phyloP scores from a whole-genome alignment of 2,113 vertebrate species.

The Pelecanoides urinatrix region DNA sequence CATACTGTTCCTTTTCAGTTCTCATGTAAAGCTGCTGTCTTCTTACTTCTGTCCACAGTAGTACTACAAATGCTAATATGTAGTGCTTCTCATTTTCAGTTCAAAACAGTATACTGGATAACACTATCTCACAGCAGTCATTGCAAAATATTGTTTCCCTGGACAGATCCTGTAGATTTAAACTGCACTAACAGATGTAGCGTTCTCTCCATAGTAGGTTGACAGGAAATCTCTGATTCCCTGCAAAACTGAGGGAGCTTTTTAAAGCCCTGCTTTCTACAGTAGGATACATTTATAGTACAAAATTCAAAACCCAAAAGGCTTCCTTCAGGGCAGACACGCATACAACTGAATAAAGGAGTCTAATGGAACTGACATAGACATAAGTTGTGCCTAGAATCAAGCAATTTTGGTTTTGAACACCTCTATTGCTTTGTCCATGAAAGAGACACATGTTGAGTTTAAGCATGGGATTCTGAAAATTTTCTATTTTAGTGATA shows the following conservation, averaged over 20 bases:
- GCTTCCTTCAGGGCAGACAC: background rate
- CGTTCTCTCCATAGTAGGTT: background rate
- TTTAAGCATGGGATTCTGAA: background rate
- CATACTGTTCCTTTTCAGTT: background rate
- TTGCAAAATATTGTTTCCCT: background rate
- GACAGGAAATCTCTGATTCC: background rate
- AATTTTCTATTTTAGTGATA: background rate
- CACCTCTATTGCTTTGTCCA: background rate
- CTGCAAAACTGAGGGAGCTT: background rate
- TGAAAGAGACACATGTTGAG: rapidly evolving
- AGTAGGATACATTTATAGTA: background rate
- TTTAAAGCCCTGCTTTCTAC: background rate
- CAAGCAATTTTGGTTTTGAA: background rate
- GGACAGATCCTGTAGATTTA: background rate
- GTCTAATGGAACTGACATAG: background rate
- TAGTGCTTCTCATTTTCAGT: background rate
- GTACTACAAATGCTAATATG: background rate
- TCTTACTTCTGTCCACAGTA: background rate
- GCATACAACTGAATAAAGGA: background rate
- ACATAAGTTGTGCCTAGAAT: background rate
- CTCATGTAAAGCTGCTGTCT: background rate
- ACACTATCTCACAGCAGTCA: background rate
- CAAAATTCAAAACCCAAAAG: background rate
- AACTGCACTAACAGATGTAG: background rate
- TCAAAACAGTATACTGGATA: background rate